A percentile compares a stretch with the other conserved stretches of the same genome.
Conservation (phyloP, 1,140 invertebrate genomes). For the Eumaeus atala region DNA sequence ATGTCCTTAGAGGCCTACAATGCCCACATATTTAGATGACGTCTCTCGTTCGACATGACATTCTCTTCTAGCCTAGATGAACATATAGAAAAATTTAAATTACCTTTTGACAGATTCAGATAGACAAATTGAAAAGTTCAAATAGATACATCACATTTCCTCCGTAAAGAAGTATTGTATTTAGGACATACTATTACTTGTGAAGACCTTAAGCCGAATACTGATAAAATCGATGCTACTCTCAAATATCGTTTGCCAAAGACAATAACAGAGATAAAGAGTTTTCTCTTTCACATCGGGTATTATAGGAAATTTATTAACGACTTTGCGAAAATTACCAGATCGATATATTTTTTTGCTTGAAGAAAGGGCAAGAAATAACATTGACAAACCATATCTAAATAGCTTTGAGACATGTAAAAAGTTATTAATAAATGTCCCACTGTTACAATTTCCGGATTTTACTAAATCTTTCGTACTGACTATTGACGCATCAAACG, state of each 20-base stretch:
- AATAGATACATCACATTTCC: constrained; percentile 47
- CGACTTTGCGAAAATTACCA: constrained; percentile 27
- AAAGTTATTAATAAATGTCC: too few species aligned
- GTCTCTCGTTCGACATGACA: constrained; percentile 35
- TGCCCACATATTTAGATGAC: constrained; percentile 11
- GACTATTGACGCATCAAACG: too few species aligned
- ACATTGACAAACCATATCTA: constrained; percentile 27
- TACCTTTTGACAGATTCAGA: constrained; percentile 44
- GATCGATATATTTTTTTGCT: too few species aligned
- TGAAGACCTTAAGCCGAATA: too few species aligned
- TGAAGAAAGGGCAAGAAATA: background rate
- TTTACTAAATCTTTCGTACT: too few species aligned
- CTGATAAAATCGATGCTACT: constrained; percentile 36
- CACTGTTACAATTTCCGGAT: too few species aligned
- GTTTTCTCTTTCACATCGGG: constrained; percentile 24
- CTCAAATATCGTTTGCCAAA: constrained; percentile 32
- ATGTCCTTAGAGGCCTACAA: constrained; percentile 18
- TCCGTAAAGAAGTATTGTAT: too few species aligned
- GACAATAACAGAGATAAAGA: constrained; percentile 36
- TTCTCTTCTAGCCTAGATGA: too few species aligned
- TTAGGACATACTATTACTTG: constrained; percentile 34
- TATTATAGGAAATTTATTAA: constrained; percentile 23
- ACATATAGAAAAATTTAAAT: constrained; percentile 36
- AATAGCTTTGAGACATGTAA: too few species aligned
- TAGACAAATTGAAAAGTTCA: constrained; percentile 51